phyloP scores from a whole-genome alignment of 2,797 vertebrate genomes.

The Scleropages formosus region DNA sequence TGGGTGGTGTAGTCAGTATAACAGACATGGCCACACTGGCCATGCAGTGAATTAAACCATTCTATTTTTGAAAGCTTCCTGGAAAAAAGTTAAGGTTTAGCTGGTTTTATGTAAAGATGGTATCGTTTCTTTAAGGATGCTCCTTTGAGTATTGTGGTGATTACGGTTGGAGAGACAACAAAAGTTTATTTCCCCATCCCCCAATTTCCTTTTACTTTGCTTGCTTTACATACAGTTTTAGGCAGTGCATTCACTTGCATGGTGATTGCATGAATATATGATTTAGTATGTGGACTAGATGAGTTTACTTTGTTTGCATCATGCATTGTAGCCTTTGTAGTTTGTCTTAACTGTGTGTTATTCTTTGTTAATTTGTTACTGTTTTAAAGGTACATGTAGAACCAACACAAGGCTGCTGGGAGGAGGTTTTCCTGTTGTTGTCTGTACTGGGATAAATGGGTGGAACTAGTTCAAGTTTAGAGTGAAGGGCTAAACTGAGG shows the following conservation, averaged over 20 bases:
- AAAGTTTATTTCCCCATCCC: slow-evolving; percentile 35
- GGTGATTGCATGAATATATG: not conserved
- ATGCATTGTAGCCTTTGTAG: slow-evolving; percentile 33
- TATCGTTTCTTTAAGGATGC: not conserved
- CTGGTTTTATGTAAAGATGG: not conserved
- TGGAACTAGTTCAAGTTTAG: slow-evolving; percentile 17
- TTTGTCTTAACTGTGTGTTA: slow-evolving; percentile 40
- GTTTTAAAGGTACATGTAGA: slow-evolving; percentile 30
- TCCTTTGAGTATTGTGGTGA: slow-evolving; percentile 15
- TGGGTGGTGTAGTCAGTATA: not conserved
- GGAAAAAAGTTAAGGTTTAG: not conserved
- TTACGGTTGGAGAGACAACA: slow-evolving; percentile 23
- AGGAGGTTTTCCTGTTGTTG: slow-evolving; percentile 23
- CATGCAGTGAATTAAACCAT: not conserved
- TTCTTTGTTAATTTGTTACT: slow-evolving; percentile 32
- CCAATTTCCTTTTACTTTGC: not conserved
- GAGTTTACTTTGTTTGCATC: not conserved
- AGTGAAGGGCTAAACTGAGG: slow-evolving; percentile 18
- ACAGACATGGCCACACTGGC: not conserved
- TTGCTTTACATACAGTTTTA: not conserved
- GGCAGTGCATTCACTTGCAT: slow-evolving; percentile 2
- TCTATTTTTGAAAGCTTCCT: not conserved
- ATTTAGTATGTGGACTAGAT: slow-evolving; percentile 28
- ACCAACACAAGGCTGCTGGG: slow-evolving; percentile 32
- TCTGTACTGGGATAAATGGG: slow-evolving; percentile 21